Base-by-base conservation (phyloP, 2,797 vertebrate species). In the Epinephelus coioides region DNA sequence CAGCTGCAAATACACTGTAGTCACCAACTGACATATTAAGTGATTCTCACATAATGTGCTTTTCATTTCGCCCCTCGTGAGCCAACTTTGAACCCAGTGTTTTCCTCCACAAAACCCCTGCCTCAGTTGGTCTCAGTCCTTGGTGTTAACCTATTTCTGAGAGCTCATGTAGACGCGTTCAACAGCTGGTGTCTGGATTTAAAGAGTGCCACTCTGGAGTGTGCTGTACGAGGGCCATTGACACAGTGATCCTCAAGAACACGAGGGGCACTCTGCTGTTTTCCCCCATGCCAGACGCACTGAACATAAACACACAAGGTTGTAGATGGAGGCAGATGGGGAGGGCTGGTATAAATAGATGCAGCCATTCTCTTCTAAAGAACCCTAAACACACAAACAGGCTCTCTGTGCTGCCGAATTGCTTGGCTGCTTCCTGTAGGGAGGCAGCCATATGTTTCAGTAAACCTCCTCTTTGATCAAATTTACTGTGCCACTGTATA, bases 171-270 rank as follows among this genome's bases (percentile, higher is more conserved):
- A 74, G 89, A 86, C 66, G 68, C 44, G 23, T 81, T 88, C 86
- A 91, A 80, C 93, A 94, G 91, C 91, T 93, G 93, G 83, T 89
- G 84, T 93, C 90, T 87, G 91, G 93, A 92, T 94, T 94, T 93
- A 92, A 94, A 92, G 87, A 90, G 91, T 83, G 76, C 67, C 85
- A 82, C 85, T 76, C 74, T 78, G 84, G 85, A 91, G 90, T 83
- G 86, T 84, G 88, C 83, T 69, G 83, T 71, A 83, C 55, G 86
- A 90, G 90, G 83, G 84, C 88, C 91, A 92, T 86, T 93, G 91
- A 93, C 90, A 94, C 89, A 88, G 82, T 91, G 92, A 94, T 94
- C 93, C 89, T 91, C 85, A 87, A 86, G 84, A 91, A 89, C 89
- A 92, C 44, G 74, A 90, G 86, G 90, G 86, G 86, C 84, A 86